phyloP scores from a whole-genome alignment of 2,888 invertebrate genomes.

The Protonemura montana region DNA sequence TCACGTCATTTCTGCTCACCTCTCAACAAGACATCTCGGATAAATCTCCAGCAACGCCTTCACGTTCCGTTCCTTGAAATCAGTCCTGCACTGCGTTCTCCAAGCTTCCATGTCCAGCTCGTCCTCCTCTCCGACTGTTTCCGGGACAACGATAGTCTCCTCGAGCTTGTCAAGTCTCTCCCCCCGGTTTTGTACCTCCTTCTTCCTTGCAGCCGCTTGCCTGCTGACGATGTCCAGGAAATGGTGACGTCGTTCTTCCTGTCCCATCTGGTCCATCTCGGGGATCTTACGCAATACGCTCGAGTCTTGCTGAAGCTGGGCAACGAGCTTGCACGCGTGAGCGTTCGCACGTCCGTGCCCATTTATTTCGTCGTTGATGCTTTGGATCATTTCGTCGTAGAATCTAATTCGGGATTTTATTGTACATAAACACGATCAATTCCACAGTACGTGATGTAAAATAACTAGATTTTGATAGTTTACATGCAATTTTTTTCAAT shows the following conservation, averaged over 20 bases:
- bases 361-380: neutral
- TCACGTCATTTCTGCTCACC: neutral
- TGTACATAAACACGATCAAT: too few relatives aligned
- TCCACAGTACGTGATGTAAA: too few relatives aligned
- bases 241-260: neutral
- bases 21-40: constrained; percentile 7
- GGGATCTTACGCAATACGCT: neutral
- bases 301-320: neutral
- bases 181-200: neutral
- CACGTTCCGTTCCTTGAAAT: neutral
- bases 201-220: neutral
- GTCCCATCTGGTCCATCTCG: neutral
- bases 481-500: too few relatives aligned
- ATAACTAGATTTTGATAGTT: too few relatives aligned
- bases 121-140: neutral
- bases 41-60: neutral
- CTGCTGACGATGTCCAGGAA: constrained; percentile 22
- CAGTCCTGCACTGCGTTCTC: neutral
- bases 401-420: neutral
- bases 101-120: constrained; percentile 7
- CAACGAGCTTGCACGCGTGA: neutral
- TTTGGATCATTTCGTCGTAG: constrained; percentile 10
- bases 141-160: neutral
- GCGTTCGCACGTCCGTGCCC: neutral
- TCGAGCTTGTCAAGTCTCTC: neutral